These are phyloP conservation scores for Heliopora coerulea DNA, from an alignment of 92 coral and sea anemone species.

Conservation along the genomic window DNA sequence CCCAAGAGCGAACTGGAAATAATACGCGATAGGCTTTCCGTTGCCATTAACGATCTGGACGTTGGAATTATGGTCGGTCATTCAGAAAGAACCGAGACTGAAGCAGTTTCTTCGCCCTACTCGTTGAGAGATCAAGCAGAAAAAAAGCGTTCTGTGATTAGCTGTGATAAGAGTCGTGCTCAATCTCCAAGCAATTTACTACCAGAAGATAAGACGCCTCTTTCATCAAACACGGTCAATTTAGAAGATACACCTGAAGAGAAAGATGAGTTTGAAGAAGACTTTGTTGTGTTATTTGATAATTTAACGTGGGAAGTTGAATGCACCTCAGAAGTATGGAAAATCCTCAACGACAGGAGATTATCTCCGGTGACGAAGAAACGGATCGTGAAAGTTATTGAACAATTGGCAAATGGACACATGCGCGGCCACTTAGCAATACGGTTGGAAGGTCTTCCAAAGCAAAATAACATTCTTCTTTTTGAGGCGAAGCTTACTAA, in stretches of 20 bases:
- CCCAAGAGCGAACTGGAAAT: conserved; percentile 23
- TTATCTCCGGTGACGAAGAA: conserved; percentile 46
- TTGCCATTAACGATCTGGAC: not conserved
- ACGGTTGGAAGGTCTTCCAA: conserved; percentile 72
- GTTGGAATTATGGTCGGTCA: not conserved
- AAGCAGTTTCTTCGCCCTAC: not conserved
- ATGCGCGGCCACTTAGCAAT: conserved; percentile 70
- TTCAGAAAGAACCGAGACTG: not conserved
- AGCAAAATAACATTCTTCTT: conserved; percentile 61
- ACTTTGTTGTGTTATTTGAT: conserved; percentile 47
- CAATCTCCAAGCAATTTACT: too few species aligned
- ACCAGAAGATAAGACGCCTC: not conserved
- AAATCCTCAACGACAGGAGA: conserved; percentile 51
- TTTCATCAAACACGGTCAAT: not conserved
- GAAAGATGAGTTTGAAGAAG: too few species aligned
- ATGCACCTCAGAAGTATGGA: conserved; percentile 91
- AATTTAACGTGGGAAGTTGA: conserved; percentile 94
- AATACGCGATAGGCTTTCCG: not conserved
- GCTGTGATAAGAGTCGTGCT: too few species aligned
- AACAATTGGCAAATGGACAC: conserved; percentile 86
- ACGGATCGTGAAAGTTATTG: conserved; percentile 60
- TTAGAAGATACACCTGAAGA: not conserved
- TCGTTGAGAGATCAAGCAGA: not conserved
- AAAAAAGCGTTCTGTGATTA: too few species aligned
- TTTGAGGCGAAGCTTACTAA: conserved; percentile 72